phyloP scores from a whole-genome alignment of 2,888 invertebrate genomes.

The Drosophila acutilabella region DNA sequence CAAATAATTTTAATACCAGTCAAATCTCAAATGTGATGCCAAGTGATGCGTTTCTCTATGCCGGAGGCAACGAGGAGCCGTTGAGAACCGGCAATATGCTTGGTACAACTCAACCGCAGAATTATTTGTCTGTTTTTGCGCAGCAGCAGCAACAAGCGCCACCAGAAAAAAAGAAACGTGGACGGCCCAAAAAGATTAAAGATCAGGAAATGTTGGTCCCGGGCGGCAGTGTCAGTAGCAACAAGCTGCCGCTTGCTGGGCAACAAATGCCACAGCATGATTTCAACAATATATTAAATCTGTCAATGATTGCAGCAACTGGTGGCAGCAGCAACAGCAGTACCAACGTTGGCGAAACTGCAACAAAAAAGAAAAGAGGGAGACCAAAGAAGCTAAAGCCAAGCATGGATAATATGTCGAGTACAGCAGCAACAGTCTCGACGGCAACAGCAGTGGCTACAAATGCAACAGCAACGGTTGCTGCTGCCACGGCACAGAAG shows the following conservation, averaged over 20 bases:
- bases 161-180: slow-evolving; percentile 94
- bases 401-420: slow-evolving; percentile 53
- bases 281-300: slow-evolving; percentile 79
- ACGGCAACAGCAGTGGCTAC: not conserved
- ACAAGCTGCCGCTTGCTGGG: slow-evolving; percentile 51
- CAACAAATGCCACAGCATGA: slow-evolving; percentile 85
- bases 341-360: slow-evolving; percentile 85
- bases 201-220: slow-evolving; percentile 85
- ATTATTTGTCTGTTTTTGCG: slow-evolving; percentile 53
- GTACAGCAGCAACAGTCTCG: not conserved
- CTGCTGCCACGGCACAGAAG: not conserved
- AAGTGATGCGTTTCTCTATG: slow-evolving; percentile 33
- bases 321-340: not conserved
- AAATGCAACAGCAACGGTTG: not conserved
- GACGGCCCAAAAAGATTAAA: slow-evolving; percentile 91
- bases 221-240: slow-evolving; percentile 86
- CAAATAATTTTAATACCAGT: slow-evolving; percentile 35
- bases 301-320: slow-evolving; percentile 68
- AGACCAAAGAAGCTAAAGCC: slow-evolving; percentile 94
- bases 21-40: slow-evolving; percentile 14
- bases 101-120: slow-evolving; percentile 24
- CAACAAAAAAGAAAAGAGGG: slow-evolving; percentile 95
- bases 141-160: slow-evolving; percentile 56
- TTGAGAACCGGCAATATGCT: slow-evolving; percentile 19
- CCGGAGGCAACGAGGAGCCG: slow-evolving; percentile 35